Base-by-base conservation (phyloP, 2,888 invertebrate genomes). In the Ectemnius cavifrons region DNA sequence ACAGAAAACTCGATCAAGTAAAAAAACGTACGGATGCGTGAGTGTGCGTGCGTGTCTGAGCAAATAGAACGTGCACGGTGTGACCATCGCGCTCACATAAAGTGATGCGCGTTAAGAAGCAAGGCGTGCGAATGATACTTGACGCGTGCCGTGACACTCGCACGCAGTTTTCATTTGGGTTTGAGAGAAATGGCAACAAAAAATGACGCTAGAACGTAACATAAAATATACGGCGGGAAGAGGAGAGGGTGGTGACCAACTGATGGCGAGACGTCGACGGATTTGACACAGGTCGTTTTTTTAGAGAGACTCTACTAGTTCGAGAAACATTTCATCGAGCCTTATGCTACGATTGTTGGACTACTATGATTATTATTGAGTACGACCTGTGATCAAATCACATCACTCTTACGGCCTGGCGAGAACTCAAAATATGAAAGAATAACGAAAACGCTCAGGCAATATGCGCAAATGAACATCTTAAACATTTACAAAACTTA, bases 191-290 rank as follows among this genome's bases (percentile, higher is more conserved):
- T 63, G 67, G 56, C 74, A 77, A 70, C 72, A 71, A 79, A 81
- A 80, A 78, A 83, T 79, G 81, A 79, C 84, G 79, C 85, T 72
- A 71, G 75, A 85, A 82, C 79, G 81, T 83, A 83, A 83, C 80
- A 81, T 52, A 83, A 82, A 80, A 82, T 66, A 64, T 27, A 71
- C 46, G 58, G 69, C 80, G 67, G 70, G 72, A 63, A 69, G 70
- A 77, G 73, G 47, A 72, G 74, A 52, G 14, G 71, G 64, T 67
- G 37, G 47, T 64, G 63, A 70, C 59, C 65, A 60, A 65, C 65
- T 57, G 64, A 67, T 23, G 72, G 59, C 60, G 72, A 74, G 62
- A 59, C 63, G 70, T 16, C 60, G 49, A 56, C 57, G 27, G 62
- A 57, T 63, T 71, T 59, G 63, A 49, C 62, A 56, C 76, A 71